Evolutionary conservation across 2,888 invertebrate species (phyloP).

Genomic region (Phalangium opilio): DNA sequence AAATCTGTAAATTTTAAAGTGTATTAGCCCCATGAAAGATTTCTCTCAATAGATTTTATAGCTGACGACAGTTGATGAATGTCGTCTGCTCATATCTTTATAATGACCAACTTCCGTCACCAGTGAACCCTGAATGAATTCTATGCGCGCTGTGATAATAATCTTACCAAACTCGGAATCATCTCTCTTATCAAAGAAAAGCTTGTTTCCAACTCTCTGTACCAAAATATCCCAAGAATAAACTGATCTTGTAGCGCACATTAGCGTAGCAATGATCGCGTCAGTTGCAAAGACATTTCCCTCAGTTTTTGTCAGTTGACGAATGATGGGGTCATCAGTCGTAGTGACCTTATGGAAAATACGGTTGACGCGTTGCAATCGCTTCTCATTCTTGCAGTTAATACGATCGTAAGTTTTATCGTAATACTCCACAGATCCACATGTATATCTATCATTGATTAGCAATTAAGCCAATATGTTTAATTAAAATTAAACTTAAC

Average conservation of each 20-base stretch:
- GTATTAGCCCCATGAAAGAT: too few species aligned
- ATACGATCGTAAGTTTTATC: constrained; percentile 94
- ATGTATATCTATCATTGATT: constrained; percentile 47
- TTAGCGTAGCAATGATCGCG: constrained; percentile 90
- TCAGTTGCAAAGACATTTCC: constrained; percentile 98
- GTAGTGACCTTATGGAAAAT: constrained; percentile 93
- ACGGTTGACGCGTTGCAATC: constrained; percentile 81
- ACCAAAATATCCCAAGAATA: constrained; percentile 99
- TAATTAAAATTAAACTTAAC: too few species aligned
- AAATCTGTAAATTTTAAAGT: constrained; percentile 53
- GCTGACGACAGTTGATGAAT: too few species aligned
- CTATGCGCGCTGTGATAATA: too few species aligned
- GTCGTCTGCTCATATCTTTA: too few species aligned
- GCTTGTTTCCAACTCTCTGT: constrained; percentile 41
- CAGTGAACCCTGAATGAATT: too few species aligned
- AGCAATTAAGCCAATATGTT: background rate
- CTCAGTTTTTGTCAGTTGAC: constrained; percentile 68
- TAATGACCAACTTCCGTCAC: too few species aligned
- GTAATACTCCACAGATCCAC: constrained; percentile 89
- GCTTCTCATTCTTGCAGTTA: constrained; percentile 85
- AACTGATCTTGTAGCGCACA: constrained; percentile 94
- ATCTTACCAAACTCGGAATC: constrained; percentile 73
- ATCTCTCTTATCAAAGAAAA: constrained; percentile 96
- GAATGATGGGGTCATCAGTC: constrained; percentile 92
- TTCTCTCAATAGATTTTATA: too few species aligned